Conservation (phyloP, 1,140 invertebrate species). For the Trichonephila clavipes region DNA sequence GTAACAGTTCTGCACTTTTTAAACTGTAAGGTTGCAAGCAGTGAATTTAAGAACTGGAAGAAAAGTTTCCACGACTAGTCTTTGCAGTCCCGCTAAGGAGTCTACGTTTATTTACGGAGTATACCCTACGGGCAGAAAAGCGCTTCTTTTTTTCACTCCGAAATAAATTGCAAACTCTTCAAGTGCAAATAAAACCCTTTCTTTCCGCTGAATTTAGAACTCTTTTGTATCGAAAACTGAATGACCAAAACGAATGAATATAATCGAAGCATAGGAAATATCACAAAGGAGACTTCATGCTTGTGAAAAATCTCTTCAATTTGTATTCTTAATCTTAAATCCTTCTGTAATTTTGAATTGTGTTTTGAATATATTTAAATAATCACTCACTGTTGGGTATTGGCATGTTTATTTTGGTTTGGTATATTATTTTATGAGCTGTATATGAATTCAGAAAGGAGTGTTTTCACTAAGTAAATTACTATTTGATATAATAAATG, state of each 20-base stretch:
- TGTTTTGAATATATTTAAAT: too few relatives aligned
- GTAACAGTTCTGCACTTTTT: not conserved
- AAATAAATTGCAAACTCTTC: slow-evolving; percentile 45
- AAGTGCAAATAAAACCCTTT: slow-evolving; percentile 39
- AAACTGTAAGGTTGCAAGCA: not conserved
- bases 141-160: not conserved
- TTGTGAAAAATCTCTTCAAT: not conserved
- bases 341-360: too few relatives aligned
- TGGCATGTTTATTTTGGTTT: too few relatives aligned
- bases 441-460: too few relatives aligned
- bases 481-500: too few relatives aligned
- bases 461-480: too few relatives aligned
- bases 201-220: slow-evolving; percentile 22
- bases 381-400: too few relatives aligned
- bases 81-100: slow-evolving; percentile 6
- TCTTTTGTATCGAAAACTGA: not conserved
- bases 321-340: not conserved
- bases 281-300: not conserved
- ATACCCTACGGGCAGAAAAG: not conserved
- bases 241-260: slow-evolving; percentile 1
- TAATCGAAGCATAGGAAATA: not conserved
- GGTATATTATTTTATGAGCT: too few relatives aligned
- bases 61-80: not conserved
- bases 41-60: slow-evolving; percentile 23
- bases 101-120: slow-evolving; percentile 37